Evolutionary conservation across 2,888 invertebrate genomes (phyloP).

Genomic region (Nomada fabriciana): DNA sequence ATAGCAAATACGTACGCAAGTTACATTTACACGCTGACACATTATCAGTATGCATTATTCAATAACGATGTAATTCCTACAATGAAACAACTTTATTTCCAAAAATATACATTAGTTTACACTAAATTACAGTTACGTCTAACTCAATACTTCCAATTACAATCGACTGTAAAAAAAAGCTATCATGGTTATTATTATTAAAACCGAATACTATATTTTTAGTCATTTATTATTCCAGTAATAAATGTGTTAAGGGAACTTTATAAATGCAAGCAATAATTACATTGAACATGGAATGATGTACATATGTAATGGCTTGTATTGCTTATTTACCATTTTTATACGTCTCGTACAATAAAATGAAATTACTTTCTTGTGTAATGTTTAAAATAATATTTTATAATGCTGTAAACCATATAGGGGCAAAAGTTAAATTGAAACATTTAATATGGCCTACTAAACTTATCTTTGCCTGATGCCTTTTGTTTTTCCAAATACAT

Average conservation of each 20-base stretch:
- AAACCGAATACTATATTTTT: not conserved
- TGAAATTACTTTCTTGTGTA: not conserved
- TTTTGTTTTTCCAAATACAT: conserved; percentile 76
- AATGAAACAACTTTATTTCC: conserved; percentile 20
- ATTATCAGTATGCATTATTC: not conserved
- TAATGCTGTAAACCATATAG: not conserved
- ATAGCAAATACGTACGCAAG: not conserved
- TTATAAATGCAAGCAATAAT: not conserved
- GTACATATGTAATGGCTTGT: too few species aligned
- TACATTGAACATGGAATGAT: too few species aligned
- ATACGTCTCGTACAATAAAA: not conserved
- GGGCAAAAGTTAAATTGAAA: conserved; percentile 1
- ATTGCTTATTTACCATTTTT: not conserved
- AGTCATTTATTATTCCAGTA: not conserved
- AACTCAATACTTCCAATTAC: conserved; percentile 12
- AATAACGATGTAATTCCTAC: not conserved
- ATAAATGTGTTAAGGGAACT: not conserved
- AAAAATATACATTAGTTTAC: conserved; percentile 46
- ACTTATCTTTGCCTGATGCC: conserved; percentile 51
- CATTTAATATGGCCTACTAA: conserved; percentile 29
- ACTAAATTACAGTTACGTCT: conserved; percentile 18
- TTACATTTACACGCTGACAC: not conserved
- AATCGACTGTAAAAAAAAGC: not conserved
- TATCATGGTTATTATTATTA: not conserved
- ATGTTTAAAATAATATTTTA: conserved; percentile 4